A percentile compares a stretch with the other conserved stretches of the same genome.
These are phyloP conservation scores for Gorsachius goisagi DNA, from an alignment of 2,113 vertebrate genomes.

Conservation along the genomic window DNA sequence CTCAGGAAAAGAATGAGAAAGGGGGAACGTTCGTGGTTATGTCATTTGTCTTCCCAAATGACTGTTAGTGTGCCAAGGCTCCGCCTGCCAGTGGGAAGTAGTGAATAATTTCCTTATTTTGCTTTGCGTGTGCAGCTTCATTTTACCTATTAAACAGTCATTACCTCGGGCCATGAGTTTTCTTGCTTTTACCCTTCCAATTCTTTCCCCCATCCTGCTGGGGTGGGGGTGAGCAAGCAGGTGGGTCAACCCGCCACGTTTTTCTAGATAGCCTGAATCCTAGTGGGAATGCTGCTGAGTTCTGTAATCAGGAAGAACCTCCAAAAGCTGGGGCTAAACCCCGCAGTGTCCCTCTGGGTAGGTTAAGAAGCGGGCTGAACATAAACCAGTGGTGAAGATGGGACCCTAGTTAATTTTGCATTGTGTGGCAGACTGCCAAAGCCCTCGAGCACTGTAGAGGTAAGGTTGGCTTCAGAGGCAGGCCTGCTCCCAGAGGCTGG, in stretches of 20 bases:
- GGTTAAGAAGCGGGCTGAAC: background rate
- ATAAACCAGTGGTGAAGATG: background rate
- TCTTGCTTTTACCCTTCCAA: background rate
- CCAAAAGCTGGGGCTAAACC: background rate
- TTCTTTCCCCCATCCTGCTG: background rate
- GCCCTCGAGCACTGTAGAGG: background rate
- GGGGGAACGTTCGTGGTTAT: accelerated
- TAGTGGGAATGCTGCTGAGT: background rate
- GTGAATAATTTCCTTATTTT: background rate
- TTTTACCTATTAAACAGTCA: background rate
- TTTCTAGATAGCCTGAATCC: background rate
- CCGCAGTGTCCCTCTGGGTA: too few species aligned
- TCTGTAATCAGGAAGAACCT: background rate
- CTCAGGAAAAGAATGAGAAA: background rate
- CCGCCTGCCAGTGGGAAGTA: background rate
- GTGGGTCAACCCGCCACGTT: background rate
- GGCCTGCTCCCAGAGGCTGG: background rate
- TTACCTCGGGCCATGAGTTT: background rate
- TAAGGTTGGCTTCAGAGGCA: background rate
- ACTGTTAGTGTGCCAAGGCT: accelerated
- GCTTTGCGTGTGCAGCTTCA: background rate
- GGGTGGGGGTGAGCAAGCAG: background rate
- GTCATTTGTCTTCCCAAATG: background rate
- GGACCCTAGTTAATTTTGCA: background rate
- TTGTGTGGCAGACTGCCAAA: background rate